phyloP scores from a whole-genome alignment of 2,797 vertebrate species.

The Buceros bicornis region DNA sequence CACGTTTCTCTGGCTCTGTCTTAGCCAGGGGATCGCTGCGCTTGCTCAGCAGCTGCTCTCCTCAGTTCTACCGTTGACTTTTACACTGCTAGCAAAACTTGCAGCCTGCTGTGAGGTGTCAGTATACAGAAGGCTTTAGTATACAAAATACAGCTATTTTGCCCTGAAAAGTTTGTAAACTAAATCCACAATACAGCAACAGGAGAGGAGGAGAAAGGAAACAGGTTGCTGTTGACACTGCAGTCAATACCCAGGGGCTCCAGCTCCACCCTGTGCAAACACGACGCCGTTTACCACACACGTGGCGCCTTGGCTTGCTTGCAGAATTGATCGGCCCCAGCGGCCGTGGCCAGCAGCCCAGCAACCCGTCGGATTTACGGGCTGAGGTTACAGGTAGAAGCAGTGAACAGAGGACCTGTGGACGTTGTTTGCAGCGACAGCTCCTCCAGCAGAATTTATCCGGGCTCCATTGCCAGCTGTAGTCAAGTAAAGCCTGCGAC shows the following conservation, averaged over 20 bases:
- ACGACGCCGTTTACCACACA: fast-evolving
- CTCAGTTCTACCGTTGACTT: neutral
- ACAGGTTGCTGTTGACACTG: fast-evolving
- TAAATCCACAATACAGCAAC: neutral
- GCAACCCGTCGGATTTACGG: neutral
- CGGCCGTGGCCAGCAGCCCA: neutral
- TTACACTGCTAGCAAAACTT: neutral
- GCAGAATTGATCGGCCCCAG: no score
- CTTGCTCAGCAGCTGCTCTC: neutral
- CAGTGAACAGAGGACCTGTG: neutral
- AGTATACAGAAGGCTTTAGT: neutral
- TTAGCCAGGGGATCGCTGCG: neutral
- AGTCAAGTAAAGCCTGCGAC: neutral
- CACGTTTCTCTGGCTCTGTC: neutral
- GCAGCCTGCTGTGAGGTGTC: neutral
- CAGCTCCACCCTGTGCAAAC: neutral
- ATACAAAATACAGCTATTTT: neutral
- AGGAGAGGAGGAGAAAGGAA: neutral
- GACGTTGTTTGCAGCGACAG: neutral
- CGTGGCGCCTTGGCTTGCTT: neutral
- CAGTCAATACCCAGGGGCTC: neutral
- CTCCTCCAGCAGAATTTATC: neutral
- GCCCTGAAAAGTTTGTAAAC: neutral
- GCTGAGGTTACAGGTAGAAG: neutral
- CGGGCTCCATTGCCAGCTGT: neutral